Evolutionary conservation across 2,797 vertebrate species (phyloP).

Genomic region (Leptatherina wallacei): DNA sequence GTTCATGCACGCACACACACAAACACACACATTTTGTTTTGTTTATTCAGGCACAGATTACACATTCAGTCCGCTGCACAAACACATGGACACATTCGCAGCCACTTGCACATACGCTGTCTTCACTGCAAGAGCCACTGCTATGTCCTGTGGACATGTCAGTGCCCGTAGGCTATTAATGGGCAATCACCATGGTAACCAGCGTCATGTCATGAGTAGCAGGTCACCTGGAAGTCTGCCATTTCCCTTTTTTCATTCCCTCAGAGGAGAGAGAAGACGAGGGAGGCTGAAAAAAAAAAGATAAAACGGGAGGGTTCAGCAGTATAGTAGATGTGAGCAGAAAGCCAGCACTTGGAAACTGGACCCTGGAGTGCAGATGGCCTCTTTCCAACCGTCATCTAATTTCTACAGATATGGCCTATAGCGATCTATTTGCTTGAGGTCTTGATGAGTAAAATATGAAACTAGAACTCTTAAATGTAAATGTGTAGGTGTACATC

Average conservation of each 20-base stretch:
- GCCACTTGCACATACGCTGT: slow-evolving; percentile 18
- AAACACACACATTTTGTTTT: slow-evolving; percentile 8
- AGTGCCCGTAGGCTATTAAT: slow-evolving; percentile 76
- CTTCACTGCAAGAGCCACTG: slow-evolving; percentile 48
- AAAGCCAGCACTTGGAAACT: slow-evolving; percentile 36
- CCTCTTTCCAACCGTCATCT: slow-evolving; percentile 43
- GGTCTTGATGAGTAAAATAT: slow-evolving; percentile 12
- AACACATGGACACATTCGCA: slow-evolving; percentile 28
- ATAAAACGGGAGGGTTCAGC: slow-evolving; percentile 23
- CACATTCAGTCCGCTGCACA: slow-evolving; percentile 37
- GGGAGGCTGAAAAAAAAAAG: slow-evolving; percentile 27
- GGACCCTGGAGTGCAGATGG: slow-evolving; percentile 29
- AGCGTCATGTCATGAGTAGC: slow-evolving; percentile 72
- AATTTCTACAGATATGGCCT: slow-evolving; percentile 40
- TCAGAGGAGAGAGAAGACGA: slow-evolving; percentile 18
- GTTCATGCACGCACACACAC: slow-evolving; percentile 27
- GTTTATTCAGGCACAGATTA: slow-evolving; percentile 32
- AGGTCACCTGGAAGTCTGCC: slow-evolving; percentile 79
- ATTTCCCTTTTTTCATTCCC: slow-evolving; percentile 32
- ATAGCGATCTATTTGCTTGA: slow-evolving; percentile 27
- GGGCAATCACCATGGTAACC: slow-evolving; percentile 82
- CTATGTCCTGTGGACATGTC: slow-evolving; percentile 67
- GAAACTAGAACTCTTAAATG: slow-evolving; percentile 27
- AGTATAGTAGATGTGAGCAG: slow-evolving; percentile 15
- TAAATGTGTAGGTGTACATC: not conserved